Conservation (phyloP, 2,888 invertebrate genomes). For the Dryadula phaetusa region DNA sequence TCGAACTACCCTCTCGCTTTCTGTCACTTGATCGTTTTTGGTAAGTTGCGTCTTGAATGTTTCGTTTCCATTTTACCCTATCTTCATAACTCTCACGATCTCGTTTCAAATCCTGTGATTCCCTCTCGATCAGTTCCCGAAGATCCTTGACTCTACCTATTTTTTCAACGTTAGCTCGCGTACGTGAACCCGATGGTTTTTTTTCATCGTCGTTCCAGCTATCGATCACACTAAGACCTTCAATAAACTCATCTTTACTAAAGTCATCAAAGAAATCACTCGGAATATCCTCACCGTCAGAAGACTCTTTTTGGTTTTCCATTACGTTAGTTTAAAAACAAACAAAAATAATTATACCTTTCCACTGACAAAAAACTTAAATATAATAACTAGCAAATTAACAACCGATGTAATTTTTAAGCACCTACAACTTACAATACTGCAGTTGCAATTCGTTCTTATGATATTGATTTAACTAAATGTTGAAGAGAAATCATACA, state of each 20-base stretch:
- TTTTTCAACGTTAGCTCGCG: constrained; percentile 52
- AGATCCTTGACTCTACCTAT: constrained; percentile 63
- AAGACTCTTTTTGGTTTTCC: constrained; percentile 53
- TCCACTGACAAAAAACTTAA: not conserved
- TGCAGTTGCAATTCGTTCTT: constrained; percentile 3
- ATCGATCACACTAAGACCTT: constrained; percentile 77
- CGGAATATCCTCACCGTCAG: constrained; percentile 71
- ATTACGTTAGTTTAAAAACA: constrained; percentile 36
- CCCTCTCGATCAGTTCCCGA: constrained; percentile 59
- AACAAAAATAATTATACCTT: not conserved
- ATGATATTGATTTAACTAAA: not conserved
- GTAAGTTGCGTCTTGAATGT: constrained; percentile 21
- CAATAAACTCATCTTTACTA: constrained; percentile 74
- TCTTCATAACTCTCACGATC: constrained; percentile 33
- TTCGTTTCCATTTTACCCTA: constrained; percentile 32
- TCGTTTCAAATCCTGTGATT: constrained; percentile 46
- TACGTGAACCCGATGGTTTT: constrained; percentile 46
- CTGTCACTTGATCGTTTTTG: constrained; percentile 28
- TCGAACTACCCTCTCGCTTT: constrained; percentile 49
- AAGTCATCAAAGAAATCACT: constrained; percentile 81
- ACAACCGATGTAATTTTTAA: not conserved
- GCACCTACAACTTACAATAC: constrained; percentile 18
- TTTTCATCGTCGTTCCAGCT: constrained; percentile 68
- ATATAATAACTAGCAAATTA: constrained; percentile 3
- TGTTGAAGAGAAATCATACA: not conserved